These are phyloP conservation scores for Nibea albiflora DNA, from an alignment of 2,113 vertebrate genomes.

Conservation along the genomic window DNA sequence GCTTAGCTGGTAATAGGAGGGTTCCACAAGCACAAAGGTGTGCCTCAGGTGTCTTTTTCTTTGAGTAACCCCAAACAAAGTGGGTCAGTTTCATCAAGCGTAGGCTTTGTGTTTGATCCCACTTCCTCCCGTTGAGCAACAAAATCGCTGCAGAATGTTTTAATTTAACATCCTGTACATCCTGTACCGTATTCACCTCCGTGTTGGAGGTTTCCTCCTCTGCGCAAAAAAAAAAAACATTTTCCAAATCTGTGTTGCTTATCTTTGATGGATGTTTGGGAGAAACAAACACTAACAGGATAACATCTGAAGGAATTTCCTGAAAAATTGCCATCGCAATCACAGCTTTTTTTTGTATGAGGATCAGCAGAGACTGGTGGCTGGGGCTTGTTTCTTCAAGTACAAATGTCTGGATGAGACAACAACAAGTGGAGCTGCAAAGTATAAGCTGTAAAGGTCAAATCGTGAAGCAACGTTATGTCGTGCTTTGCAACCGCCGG, in stretches of 20 bases:
- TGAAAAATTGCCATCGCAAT: conserved; percentile 37
- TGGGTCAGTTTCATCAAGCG: conserved; percentile 46
- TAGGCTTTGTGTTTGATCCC: conserved; percentile 46
- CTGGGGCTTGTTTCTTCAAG: conserved; percentile 44
- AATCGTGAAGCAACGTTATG: conserved; percentile 41
- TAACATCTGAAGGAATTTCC: conserved; percentile 77
- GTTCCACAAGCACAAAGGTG: conserved; percentile 60
- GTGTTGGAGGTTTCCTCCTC: conserved; percentile 18
- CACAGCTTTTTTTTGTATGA: conserved; percentile 30
- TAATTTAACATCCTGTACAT: conserved; percentile 32
- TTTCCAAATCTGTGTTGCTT: conserved; percentile 38
- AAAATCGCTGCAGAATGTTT: conserved; percentile 40
- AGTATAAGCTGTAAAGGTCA: conserved; percentile 62
- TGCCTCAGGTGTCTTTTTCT: conserved; percentile 53
- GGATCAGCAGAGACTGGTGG: conserved; percentile 16
- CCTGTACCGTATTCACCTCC: conserved; percentile 11
- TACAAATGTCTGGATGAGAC: conserved; percentile 40
- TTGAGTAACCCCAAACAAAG: conserved; percentile 55
- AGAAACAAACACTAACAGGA: conserved; percentile 61
- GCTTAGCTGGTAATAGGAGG: conserved; percentile 65
- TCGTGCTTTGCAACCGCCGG: conserved; percentile 25
- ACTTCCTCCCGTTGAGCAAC: conserved; percentile 35
- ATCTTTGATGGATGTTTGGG: conserved; percentile 44
- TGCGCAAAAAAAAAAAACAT: conserved; percentile 1
- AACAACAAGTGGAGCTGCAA: conserved; percentile 40